Percentiles rank a stretch among this genome's conserved stretches.
These are phyloP conservation scores for Ariolimax columbianus DNA, from an alignment of 2,888 invertebrate species.

Conservation along the genomic window DNA sequence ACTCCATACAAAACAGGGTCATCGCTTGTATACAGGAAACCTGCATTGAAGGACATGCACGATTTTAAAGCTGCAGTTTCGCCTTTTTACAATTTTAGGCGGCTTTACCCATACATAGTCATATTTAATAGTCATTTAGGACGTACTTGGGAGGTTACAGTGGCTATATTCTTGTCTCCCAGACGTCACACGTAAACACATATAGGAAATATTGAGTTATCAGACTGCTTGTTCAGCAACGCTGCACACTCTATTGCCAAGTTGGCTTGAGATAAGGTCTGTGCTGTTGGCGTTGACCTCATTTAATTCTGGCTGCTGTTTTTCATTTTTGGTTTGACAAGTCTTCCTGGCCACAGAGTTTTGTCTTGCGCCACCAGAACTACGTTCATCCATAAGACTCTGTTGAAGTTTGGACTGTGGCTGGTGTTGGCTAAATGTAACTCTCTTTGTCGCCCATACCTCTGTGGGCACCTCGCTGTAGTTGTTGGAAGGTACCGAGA, in stretches of 20 bases:
- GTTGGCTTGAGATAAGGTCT: neutral
- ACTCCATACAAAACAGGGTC: no score
- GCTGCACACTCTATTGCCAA: neutral
- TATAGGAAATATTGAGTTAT: neutral
- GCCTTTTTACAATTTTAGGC: neutral
- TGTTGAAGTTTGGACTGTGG: neutral
- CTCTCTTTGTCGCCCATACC: conserved; percentile 19
- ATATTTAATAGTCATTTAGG: neutral
- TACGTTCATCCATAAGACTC: neutral
- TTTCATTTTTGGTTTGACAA: neutral
- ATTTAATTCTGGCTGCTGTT: conserved; percentile 16
- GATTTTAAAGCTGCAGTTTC: neutral
- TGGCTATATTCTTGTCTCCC: neutral
- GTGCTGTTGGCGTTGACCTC: neutral
- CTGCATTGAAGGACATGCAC: neutral
- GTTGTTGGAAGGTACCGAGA: conserved; percentile 13
- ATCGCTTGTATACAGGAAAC: neutral
- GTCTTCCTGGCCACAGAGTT: neutral
- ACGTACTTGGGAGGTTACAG: neutral
- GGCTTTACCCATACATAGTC: neutral
- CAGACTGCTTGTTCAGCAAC: conserved; percentile 10
- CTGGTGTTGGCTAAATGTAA: conserved; percentile 6
- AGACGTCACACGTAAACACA: neutral
- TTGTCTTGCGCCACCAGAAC: neutral
- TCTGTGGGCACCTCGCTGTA: conserved; percentile 40